Conservation (phyloP, 2,113 vertebrate genomes). For the Leptosomus discolor region DNA sequence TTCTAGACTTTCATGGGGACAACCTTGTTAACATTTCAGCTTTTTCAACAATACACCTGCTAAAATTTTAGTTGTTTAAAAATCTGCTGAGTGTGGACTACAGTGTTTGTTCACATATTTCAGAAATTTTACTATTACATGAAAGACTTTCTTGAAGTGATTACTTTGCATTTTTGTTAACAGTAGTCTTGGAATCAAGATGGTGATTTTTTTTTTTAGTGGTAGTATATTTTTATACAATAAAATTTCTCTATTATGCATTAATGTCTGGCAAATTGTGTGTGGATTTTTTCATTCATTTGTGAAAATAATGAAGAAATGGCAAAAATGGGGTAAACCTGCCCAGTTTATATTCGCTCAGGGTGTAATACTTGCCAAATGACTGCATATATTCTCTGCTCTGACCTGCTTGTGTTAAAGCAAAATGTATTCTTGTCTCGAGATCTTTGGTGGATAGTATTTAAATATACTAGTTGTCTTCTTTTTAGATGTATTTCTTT, state of each 20-base stretch:
- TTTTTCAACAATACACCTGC: background rate
- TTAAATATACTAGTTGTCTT: background rate
- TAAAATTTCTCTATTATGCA: background rate
- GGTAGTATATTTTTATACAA: background rate
- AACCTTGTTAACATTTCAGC: background rate
- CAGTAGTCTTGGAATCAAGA: background rate
- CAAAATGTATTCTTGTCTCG: background rate
- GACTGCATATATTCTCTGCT: rapidly evolving
- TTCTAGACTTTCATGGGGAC: background rate
- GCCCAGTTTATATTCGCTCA: background rate
- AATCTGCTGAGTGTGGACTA: background rate
- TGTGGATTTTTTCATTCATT: background rate
- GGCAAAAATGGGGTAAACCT: background rate
- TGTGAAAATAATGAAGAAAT: background rate
- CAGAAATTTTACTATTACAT: background rate
- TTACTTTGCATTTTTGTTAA: background rate
- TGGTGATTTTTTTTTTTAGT: background rate
- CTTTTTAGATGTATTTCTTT: background rate
- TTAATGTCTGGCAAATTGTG: background rate
- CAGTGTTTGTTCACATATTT: background rate
- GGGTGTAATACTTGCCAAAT: background rate
- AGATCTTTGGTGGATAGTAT: background rate
- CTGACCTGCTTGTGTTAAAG: background rate
- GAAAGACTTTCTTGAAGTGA: background rate
- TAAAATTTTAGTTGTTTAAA: background rate